Conservation (phyloP, 2,888 invertebrate species). For the Yponomeuta cagnagella region DNA sequence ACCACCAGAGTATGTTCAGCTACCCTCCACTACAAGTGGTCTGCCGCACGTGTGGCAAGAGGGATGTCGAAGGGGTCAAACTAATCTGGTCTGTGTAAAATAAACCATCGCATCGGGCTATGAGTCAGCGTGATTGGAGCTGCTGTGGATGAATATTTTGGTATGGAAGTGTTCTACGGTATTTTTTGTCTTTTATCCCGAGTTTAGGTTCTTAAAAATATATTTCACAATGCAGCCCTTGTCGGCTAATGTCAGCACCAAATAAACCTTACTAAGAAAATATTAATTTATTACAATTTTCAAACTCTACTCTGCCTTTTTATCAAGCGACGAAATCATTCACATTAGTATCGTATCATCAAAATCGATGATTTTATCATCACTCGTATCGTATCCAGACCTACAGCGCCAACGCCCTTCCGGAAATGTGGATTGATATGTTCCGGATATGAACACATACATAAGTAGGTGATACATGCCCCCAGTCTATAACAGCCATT, state of each 20-base stretch:
- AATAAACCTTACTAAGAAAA: too few relatives aligned
- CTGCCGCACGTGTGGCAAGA: neutral
- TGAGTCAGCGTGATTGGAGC: neutral
- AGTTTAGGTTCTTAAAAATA: too few relatives aligned
- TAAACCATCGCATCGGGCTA: neutral
- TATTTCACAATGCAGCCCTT: too few relatives aligned
- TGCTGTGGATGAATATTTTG: neutral
- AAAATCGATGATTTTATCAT: neutral
- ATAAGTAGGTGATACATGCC: neutral
- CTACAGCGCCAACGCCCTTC: neutral
- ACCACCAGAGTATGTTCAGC: neutral
- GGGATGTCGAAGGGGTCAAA: neutral
- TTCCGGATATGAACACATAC: conserved; percentile 2
- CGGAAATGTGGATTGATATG: conserved; percentile 6
- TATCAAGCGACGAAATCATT: too few relatives aligned
- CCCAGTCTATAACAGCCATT: neutral
- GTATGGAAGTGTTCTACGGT: neutral
- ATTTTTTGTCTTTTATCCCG: neutral
- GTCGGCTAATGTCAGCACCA: too few relatives aligned
- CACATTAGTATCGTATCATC: neutral
- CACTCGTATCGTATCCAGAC: neutral
- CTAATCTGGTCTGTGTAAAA: neutral
- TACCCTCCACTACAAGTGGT: neutral
- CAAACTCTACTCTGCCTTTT: too few relatives aligned
- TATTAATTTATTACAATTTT: too few relatives aligned